Base-by-base conservation (phyloP, 2,113 vertebrate species). In the Oxyura jamaicensis region DNA sequence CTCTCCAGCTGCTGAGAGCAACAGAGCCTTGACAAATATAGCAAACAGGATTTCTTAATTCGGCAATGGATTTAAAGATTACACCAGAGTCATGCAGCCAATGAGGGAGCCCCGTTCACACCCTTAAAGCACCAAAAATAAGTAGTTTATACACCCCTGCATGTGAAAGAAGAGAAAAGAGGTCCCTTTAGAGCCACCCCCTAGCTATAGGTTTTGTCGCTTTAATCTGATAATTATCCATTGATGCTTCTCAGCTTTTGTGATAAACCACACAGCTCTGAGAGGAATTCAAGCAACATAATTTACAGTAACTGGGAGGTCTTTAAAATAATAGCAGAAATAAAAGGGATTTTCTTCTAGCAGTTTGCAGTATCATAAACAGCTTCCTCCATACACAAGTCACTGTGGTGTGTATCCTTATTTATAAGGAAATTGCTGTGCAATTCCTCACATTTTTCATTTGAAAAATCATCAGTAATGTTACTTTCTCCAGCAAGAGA, bases 41-140 rank as follows among this genome's bases (percentile, higher is more conserved):
- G 48, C 58, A 88, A 92, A 90, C 20, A 56, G 28, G 56, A 74
- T 91, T 95, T 95, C 65, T 83, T 79, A 60, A 52, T 83, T 91
- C 3, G 0, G 33, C 22, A 94, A 14, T 42, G 35, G 28, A 75
- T 11, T 88, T 63, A 26, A 91, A 83, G 46, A 68, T 87, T 65
- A 75, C 6, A 16, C 20, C 62, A 25, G 44, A 28, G 39, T 53
- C 12, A 3, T 75, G 83, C n/a, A 93, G 31, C 75, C 63, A 55
- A 2, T 48, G 77, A 89, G 35, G 52, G 36, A 93, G 20, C 31
- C 9, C 13, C 10, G 79, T 75, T 86, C 60, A 55, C 11, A 69
- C 11, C 29, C 33, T 58, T 52, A 35, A 79, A 79, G 48, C 71
- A 42, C 31, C 79, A 89, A 81, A 93, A 86, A 53, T 39, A 83